Base-by-base conservation (phyloP, 2,888 invertebrate species). In the Monoplex corrugatus region DNA sequence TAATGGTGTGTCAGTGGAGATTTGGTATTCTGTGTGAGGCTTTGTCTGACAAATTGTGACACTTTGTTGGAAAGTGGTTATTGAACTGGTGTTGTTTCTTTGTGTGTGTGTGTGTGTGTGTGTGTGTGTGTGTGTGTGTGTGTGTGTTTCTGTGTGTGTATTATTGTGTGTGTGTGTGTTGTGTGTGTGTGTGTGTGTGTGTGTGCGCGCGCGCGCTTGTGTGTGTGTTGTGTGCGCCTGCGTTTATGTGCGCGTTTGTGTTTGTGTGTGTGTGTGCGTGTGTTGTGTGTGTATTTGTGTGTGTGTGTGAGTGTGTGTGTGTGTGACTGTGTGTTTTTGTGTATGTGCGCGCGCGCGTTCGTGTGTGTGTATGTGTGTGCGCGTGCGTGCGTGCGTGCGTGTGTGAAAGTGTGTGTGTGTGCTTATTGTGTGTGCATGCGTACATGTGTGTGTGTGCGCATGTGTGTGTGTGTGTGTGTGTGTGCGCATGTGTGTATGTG, bases 401-500 rank as follows among this genome's bases (percentile, higher is more conserved):
- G 57, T 28, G 50, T 50, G 50, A 13, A 50, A 16, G 50, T 50
- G 50, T 5, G 57, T 28, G 28, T 57, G 57, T 57, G 28, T 1
- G 57, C 19, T 57, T 10, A 50, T n/a, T 50, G 50, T 50, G 35
- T 35, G 6, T 75, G 75, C 1, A 78, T 38, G 78, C n/a, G 78
- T 78, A n/a, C n/a, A 50, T 50, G 50, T 50, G 35, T 35, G 6
- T 75, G 75, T 3, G n/a, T 38, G 78, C n/a, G 78, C n/a, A n/a
- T 78, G 32, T 78, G 13, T 78, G 78, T 3, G 78, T 63, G 63
- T 63, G 63, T 63, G 63, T 63, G 63, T 63, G 63, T 28, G 28
- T 28, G 75, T 28, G 75, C 35, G 75, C 35, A 35, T 75, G 75
- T 75, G 75, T 75, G 75, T 75, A 28, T 75, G 75, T 75, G 75